Conservation (phyloP, 2,888 invertebrate genomes). For the Spisula subtruncata region DNA sequence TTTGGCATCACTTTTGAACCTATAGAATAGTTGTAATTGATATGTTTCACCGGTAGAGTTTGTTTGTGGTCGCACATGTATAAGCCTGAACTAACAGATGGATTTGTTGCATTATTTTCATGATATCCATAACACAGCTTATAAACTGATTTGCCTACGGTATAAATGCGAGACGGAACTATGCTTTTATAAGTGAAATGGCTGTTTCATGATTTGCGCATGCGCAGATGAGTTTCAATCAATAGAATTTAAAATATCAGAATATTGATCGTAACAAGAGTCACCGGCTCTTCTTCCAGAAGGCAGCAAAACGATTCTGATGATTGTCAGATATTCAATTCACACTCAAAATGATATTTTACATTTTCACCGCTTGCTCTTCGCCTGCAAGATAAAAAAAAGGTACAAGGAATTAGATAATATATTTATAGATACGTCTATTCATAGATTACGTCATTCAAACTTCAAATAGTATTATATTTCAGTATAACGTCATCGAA, state of each 20-base stretch:
- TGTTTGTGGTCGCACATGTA: too few relatives aligned
- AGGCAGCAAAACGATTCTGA: neutral
- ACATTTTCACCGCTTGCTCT: slow-evolving; percentile 34
- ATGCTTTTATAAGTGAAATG: too few relatives aligned
- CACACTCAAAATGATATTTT: slow-evolving; percentile 17
- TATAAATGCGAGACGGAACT: too few relatives aligned
- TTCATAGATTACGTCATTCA: neutral
- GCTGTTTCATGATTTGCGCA: neutral
- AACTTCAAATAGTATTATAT: neutral
- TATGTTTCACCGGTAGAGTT: neutral
- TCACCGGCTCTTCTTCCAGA: neutral
- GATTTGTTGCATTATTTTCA: too few relatives aligned
- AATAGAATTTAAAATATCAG: neutral
- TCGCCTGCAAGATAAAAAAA: slow-evolving; percentile 9
- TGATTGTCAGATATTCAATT: slow-evolving; percentile 37
- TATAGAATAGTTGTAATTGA: neutral
- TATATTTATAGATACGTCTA: neutral
- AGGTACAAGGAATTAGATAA: neutral
- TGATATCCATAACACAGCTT: too few relatives aligned
- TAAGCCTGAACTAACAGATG: too few relatives aligned
- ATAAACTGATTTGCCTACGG: too few relatives aligned
- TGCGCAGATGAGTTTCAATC: neutral
- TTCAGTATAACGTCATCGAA: too few relatives aligned
- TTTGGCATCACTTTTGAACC: neutral
- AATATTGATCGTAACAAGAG: too few relatives aligned